These are phyloP conservation scores for Astatotilapia flaviijosephi DNA, from an alignment of 2,113 vertebrate species.

Conservation along the genomic window DNA sequence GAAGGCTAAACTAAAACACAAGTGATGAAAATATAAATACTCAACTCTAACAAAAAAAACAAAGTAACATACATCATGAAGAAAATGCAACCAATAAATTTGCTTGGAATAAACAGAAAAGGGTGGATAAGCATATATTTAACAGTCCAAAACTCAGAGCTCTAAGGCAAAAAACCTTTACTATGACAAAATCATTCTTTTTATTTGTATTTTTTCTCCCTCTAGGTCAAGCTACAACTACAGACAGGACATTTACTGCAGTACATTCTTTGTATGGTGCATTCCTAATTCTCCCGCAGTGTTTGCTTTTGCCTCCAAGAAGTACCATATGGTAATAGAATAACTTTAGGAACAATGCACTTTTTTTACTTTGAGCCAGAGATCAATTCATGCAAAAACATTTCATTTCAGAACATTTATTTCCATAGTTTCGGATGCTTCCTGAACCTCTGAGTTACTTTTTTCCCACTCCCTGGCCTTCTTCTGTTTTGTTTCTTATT, in stretches of 20 bases:
- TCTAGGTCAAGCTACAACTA: background rate
- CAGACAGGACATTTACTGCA: background rate
- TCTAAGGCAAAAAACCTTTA: background rate
- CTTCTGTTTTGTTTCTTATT: conserved; percentile 4
- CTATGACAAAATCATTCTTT: background rate
- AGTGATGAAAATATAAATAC: background rate
- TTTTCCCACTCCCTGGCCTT: background rate
- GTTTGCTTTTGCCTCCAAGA: background rate
- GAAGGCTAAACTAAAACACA: background rate
- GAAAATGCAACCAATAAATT: background rate
- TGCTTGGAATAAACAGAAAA: background rate
- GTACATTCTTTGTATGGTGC: background rate
- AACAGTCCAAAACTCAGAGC: background rate
- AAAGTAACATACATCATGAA: background rate
- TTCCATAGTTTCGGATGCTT: background rate
- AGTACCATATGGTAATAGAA: background rate
- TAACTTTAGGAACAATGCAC: background rate
- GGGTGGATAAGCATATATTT: background rate
- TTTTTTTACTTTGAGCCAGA: background rate
- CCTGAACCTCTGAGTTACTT: background rate
- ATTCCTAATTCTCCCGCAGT: background rate
- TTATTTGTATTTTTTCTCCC: background rate
- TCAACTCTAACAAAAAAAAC: background rate
- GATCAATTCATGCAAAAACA: background rate
- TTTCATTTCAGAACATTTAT: background rate